Evolutionary conservation across 2,113 vertebrate species (phyloP).

Genomic region (Serilophus lunatus): DNA sequence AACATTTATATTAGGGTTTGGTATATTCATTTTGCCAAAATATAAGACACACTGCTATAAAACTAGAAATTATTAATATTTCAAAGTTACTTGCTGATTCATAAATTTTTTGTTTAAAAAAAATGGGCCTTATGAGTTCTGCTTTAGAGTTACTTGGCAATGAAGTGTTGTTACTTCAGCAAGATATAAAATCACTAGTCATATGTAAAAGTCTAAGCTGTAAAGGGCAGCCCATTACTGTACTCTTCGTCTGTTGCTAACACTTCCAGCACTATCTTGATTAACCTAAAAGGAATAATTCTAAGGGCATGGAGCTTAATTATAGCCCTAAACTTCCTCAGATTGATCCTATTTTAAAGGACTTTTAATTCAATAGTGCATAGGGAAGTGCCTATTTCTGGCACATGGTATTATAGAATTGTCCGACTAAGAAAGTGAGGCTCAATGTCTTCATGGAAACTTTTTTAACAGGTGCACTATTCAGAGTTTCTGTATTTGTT

Average conservation of each 20-base stretch:
- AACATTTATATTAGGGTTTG: not conserved
- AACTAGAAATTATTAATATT: constrained; percentile 23
- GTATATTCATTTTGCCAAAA: not conserved
- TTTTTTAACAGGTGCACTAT: not conserved
- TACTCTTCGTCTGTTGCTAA: not conserved
- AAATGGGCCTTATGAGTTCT: not conserved
- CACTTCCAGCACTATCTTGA: not conserved
- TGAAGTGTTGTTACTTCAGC: not conserved
- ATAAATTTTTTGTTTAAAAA: constrained; percentile 14
- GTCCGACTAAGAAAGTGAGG: not conserved
- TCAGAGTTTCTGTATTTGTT: not conserved
- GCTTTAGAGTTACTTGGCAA: not conserved
- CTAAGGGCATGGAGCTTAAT: not conserved
- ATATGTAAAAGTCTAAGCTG: not conserved
- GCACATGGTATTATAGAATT: not conserved
- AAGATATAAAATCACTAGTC: not conserved
- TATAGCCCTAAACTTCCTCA: not conserved
- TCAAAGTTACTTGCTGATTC: not conserved
- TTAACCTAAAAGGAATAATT: not conserved
- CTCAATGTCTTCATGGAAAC: not conserved
- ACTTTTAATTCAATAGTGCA: not conserved
- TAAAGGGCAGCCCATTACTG: not conserved
- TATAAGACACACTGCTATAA: not conserved
- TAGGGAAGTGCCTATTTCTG: not conserved
- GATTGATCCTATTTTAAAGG: not conserved